Evolutionary conservation across 2,113 vertebrate genomes (phyloP).

Genomic region (Clarias magur): DNA sequence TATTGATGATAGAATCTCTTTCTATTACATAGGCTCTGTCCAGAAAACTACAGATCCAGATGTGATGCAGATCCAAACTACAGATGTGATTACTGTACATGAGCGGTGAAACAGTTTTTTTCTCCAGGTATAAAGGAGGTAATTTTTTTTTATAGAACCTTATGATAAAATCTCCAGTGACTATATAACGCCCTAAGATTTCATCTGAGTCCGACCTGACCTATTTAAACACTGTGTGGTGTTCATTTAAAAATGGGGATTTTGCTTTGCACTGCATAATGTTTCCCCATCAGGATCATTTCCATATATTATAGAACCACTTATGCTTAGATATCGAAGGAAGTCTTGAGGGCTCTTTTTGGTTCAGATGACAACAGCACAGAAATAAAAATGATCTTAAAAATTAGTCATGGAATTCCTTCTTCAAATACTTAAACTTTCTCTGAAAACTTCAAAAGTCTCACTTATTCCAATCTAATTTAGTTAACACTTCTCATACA

Average conservation of each 20-base stretch:
- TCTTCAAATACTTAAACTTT: neutral
- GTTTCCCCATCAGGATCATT: neutral
- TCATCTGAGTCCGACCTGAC: too few relatives aligned
- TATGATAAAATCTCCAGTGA: neutral
- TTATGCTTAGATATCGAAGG: neutral
- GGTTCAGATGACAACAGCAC: neutral
- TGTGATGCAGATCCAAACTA: neutral
- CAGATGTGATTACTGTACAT: neutral
- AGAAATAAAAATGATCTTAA: neutral
- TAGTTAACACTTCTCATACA: too few relatives aligned
- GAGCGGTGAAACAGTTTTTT: neutral
- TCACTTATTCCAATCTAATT: neutral
- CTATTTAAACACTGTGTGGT: too few relatives aligned
- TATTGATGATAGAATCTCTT: neutral
- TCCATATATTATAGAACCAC: neutral
- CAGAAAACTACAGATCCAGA: neutral
- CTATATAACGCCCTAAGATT: too few relatives aligned
- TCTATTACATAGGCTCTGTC: neutral
- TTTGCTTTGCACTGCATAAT: neutral
- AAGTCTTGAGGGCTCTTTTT: neutral
- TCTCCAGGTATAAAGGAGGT: neutral
- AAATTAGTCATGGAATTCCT: neutral
- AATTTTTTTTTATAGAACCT: neutral
- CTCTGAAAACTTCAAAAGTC: neutral
- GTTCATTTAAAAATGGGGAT: too few relatives aligned